A percentile compares a stretch with the other conserved stretches of the same genome.
These are phyloP conservation scores for Sphaeridia pumilis DNA, from an alignment of 2,888 invertebrate species.

Conservation along the genomic window DNA sequence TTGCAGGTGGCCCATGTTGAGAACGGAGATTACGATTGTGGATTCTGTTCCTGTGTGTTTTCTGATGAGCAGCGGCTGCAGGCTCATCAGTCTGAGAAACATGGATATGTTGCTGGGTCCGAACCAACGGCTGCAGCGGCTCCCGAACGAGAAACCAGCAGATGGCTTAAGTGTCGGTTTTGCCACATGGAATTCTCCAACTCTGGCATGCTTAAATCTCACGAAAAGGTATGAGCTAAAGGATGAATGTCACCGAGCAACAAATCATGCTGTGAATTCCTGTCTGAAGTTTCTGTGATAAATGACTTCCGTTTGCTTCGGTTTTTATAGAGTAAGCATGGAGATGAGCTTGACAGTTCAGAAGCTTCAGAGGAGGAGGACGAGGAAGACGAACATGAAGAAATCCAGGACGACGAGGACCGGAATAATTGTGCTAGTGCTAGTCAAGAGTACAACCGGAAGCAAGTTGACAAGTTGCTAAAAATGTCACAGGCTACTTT, in stretches of 20 bases:
- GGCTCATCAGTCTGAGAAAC: conserved; percentile 3
- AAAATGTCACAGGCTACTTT: too few relatives aligned
- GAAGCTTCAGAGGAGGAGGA: conserved; percentile 5
- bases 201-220: conserved; percentile 1
- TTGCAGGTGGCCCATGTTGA: conserved; percentile 11
- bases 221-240: conserved; percentile 12
- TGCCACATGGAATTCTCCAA: conserved; percentile 10
- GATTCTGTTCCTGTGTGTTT: conserved; percentile 11
- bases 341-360: conserved; percentile 4
- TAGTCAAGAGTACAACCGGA: too few relatives aligned
- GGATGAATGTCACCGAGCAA: too few relatives aligned
- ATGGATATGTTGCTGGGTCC: too few relatives aligned
- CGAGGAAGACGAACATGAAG: too few relatives aligned
- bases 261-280: too few relatives aligned
- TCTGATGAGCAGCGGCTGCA: neutral
- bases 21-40: conserved; percentile 8
- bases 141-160: neutral
- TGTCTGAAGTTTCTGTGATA: too few relatives aligned
- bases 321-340: conserved; percentile 7
- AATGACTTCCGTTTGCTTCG: too few relatives aligned
- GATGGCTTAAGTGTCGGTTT: conserved; percentile 5
- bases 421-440: too few relatives aligned
- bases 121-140: neutral
- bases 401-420: too few relatives aligned
- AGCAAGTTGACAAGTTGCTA: too few relatives aligned